Evolutionary conservation across 2,797 vertebrate genomes (phyloP).

Genomic region (Semotilus atromaculatus): DNA sequence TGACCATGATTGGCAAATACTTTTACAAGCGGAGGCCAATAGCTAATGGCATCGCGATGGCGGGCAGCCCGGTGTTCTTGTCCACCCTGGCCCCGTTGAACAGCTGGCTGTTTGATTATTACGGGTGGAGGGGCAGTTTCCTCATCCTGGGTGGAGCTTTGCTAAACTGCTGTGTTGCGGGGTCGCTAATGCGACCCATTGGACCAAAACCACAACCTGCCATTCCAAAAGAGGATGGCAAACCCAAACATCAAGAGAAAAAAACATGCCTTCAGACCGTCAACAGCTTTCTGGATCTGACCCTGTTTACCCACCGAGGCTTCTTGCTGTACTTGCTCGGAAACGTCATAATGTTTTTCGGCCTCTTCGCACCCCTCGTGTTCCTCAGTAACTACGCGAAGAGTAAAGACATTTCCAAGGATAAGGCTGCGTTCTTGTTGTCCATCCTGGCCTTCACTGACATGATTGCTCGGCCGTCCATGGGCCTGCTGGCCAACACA

Average conservation of each 20-base stretch:
- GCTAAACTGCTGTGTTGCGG: constrained; percentile 95
- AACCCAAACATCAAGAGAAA: constrained; percentile 64
- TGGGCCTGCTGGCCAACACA: constrained; percentile 95
- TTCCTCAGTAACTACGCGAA: constrained; percentile 96
- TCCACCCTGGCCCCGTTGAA: constrained; percentile 93
- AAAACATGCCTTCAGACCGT: constrained; percentile 82
- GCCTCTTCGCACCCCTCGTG: constrained; percentile 92
- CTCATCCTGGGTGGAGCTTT: constrained; percentile 92
- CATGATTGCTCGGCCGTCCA: constrained; percentile 96
- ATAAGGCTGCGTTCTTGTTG: constrained; percentile 90
- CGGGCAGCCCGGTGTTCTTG: constrained; percentile 94
- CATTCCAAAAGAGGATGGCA: constrained; percentile 49
- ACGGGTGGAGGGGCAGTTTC: constrained; percentile 96
- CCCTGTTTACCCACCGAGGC: constrained; percentile 92
- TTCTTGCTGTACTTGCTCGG: constrained; percentile 94
- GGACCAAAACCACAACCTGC: constrained; percentile 76
- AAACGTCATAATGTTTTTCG: constrained; percentile 95
- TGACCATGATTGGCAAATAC: constrained; percentile 99
- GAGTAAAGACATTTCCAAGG: constrained; percentile 86
- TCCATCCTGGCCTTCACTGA: constrained; percentile 95
- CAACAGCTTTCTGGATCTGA: constrained; percentile 92
- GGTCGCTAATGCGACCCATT: constrained; percentile 93
- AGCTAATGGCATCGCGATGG: constrained; percentile 96
- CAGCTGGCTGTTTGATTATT: constrained; percentile 87
- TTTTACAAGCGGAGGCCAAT: constrained; percentile 91